These are phyloP conservation scores for Mythimna impura DNA, from an alignment of 2,888 invertebrate species.

Conservation along the genomic window DNA sequence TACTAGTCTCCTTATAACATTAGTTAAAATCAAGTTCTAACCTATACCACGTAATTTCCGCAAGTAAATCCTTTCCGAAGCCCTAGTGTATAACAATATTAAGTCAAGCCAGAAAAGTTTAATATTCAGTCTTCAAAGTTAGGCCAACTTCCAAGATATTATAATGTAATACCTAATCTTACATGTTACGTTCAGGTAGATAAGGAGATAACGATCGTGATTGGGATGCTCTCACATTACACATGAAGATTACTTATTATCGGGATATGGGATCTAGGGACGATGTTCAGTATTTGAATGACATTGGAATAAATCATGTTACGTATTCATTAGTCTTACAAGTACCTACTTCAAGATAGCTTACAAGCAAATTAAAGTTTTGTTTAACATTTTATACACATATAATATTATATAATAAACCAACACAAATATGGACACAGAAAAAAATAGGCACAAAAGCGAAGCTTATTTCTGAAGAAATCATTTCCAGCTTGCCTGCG, in stretches of 20 bases:
- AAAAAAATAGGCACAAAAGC: too few relatives aligned
- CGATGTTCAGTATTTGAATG: not conserved
- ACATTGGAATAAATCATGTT: not conserved
- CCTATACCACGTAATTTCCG: slow-evolving; percentile 14
- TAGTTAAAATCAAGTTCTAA: not conserved
- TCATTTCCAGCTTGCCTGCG: too few relatives aligned
- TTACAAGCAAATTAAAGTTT: too few relatives aligned
- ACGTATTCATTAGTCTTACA: too few relatives aligned
- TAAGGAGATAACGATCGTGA: slow-evolving; percentile 10
- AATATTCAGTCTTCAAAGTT: slow-evolving; percentile 40
- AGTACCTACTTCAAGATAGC: too few relatives aligned
- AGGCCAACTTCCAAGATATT: slow-evolving; percentile 17
- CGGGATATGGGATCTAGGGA: too few relatives aligned
- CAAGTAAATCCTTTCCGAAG: slow-evolving; percentile 20
- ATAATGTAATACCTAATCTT: slow-evolving; percentile 32
- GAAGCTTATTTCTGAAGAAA: too few relatives aligned
- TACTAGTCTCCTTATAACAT: too few relatives aligned
- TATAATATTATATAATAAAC: too few relatives aligned
- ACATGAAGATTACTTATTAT: too few relatives aligned
- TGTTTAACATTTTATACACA: too few relatives aligned
- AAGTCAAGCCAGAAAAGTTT: slow-evolving; percentile 39
- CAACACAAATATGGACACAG: too few relatives aligned
- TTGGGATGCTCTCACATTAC: slow-evolving; percentile 6
- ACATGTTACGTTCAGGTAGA: slow-evolving; percentile 19
- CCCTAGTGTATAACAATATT: slow-evolving; percentile 35